A percentile compares a stretch with the other conserved stretches of the same genome.
Evolutionary conservation across 2,888 invertebrate genomes (phyloP).

Genomic region (Cremastinae sp.): DNA sequence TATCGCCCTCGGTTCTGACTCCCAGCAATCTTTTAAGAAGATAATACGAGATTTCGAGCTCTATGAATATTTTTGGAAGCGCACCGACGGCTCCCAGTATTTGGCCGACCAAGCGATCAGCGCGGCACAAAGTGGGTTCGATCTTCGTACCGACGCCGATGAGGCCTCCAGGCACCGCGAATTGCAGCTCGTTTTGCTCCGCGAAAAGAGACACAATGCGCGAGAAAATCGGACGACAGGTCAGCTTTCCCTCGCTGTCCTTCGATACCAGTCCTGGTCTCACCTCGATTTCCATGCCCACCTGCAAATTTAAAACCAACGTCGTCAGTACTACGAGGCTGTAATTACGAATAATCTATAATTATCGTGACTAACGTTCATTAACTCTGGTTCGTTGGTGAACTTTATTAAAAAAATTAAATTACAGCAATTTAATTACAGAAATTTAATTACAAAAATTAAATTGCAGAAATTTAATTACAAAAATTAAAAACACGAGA

Average conservation of each 20-base stretch:
- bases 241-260: constrained; percentile 96
- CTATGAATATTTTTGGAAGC: constrained; percentile 97
- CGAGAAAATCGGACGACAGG: constrained; percentile 98
- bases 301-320: constrained; percentile 75
- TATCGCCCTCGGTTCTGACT: constrained; percentile 99
- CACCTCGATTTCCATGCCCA: constrained; percentile 99
- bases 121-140: constrained; percentile 98
- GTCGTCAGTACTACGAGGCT: no score
- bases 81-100: constrained; percentile 98
- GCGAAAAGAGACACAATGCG: constrained; percentile 98
- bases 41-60: constrained; percentile 99
- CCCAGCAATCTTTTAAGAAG: constrained; percentile 96
- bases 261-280: constrained; percentile 98
- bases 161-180: constrained; percentile 99
- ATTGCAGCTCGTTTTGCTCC: constrained; percentile 99
- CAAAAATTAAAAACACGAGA: constrained; percentile 34
- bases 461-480: constrained; percentile 4
- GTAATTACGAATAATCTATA: no score
- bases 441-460: no score
- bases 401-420: no score
- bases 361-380: no score
- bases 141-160: constrained; percentile 99
- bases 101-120: constrained; percentile 97
- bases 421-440: no score
- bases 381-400: no score